Conservation (phyloP, 2,113 vertebrate species). For the Triplophysa rosa region DNA sequence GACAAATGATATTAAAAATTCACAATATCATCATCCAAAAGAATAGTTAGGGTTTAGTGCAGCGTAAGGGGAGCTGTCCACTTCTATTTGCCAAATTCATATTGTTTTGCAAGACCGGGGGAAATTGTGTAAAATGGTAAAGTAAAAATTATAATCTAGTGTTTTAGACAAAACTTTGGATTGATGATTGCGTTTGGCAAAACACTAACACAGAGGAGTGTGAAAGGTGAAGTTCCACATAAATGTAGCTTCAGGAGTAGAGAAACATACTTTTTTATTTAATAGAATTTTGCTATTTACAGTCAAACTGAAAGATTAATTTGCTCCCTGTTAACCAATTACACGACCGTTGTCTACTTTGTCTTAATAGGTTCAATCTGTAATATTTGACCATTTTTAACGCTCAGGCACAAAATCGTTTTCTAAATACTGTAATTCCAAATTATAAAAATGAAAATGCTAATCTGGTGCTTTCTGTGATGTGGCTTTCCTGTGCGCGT, state of each 20-base stretch:
- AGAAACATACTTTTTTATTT: not conserved
- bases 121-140: not conserved
- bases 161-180: not conserved
- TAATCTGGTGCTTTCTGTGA: not conserved
- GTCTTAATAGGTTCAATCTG: not conserved
- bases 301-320: not conserved
- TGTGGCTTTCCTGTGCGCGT: not conserved
- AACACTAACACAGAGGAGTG: not conserved
- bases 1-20: conserved; percentile 39
- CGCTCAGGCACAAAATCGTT: not conserved
- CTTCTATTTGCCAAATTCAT: not conserved
- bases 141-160: not conserved
- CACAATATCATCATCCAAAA: conserved; percentile 8
- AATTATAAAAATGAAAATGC: not conserved
- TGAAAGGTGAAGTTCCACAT: not conserved
- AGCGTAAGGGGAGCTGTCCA: not conserved
- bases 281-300: not conserved
- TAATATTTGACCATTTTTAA: not conserved
- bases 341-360: no score
- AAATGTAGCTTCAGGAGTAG: not conserved
- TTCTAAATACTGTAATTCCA: not conserved
- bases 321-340: not conserved
- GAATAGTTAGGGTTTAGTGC: not conserved
- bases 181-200: not conserved
- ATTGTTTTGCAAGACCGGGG: not conserved